Conservation (phyloP, 2,888 invertebrate genomes). For the Yponomeuta evonymella region DNA sequence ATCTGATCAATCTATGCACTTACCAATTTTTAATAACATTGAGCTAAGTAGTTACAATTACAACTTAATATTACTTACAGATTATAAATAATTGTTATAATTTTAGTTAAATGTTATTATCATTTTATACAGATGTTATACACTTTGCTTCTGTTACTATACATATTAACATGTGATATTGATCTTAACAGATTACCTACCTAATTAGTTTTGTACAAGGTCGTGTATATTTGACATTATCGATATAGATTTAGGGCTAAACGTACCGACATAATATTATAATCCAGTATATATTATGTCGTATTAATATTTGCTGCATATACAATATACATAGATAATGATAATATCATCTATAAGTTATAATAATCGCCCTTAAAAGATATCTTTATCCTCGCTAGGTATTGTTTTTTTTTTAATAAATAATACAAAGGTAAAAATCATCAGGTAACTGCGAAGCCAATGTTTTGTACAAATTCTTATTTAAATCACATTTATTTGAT, state of each 20-base stretch:
- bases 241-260: too few relatives aligned
- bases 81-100: not conserved
- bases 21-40: not conserved
- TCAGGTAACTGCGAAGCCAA: constrained; percentile 10
- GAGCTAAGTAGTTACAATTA: not conserved
- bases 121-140: not conserved
- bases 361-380: too few relatives aligned
- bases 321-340: too few relatives aligned
- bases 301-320: too few relatives aligned
- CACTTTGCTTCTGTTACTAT: too few relatives aligned
- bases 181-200: too few relatives aligned
- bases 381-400: not conserved
- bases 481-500: not conserved
- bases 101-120: not conserved
- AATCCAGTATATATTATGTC: too few relatives aligned
- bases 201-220: too few relatives aligned
- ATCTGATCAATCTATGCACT: not conserved
- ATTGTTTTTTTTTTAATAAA: not conserved
- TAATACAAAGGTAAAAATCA: not conserved
- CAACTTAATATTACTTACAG: not conserved
- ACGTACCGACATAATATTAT: too few relatives aligned
- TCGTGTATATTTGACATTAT: too few relatives aligned
- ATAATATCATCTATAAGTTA: too few relatives aligned
- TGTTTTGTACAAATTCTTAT: constrained; percentile 14
- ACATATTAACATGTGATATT: too few relatives aligned